Base-by-base conservation (phyloP, 2,113 vertebrate species). In the Vanacampus margaritifer region DNA sequence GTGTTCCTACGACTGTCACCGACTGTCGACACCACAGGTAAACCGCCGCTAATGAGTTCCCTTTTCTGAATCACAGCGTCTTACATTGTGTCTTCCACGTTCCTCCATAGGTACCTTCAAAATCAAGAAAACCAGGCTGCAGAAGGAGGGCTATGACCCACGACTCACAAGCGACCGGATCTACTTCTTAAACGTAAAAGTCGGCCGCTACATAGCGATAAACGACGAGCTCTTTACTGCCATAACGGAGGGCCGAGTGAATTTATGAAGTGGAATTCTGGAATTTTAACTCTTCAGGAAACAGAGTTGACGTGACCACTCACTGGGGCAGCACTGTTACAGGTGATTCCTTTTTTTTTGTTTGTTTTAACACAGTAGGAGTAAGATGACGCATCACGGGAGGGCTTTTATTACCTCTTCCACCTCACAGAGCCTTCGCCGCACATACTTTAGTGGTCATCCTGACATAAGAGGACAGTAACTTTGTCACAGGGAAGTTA, bases 111-210 rank as follows among this genome's bases (percentile, higher is more conserved):
- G 95, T 51, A 98, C 95, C 0, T 98, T 96, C 81, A 98, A 98
- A 89, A 95, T 98, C 72, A 94, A 95, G 90, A 98, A 98, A 86
- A 98, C 94, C 1, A 86, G 94, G 46, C 78, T 98, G 21, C 95
- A 95, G 81, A 92, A 75, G 13, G 94, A 98, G 71, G 93, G 93
- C 48, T 98, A 88, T 0, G 90, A 96, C 79, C 94, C 93, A 0
- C 91, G 92, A 12, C 92, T 93, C 64, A 94, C 89, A 4, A 82
- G 90, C 0, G 95, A 98, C 79, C 91, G 80, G 28, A 91, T 96
- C 79, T 95, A 92, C 87, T 94, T 96, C 66, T 80, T 98, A 79
- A 95, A 96, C 78, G 68, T 83, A 1, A 92, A 93, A 79, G 83
- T 84, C 45, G 92, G 90, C 0, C 78, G 69, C 66, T 98, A 95